Conservation (phyloP, 1,140 invertebrate genomes). For the Zeugodacus cucurbitae region DNA sequence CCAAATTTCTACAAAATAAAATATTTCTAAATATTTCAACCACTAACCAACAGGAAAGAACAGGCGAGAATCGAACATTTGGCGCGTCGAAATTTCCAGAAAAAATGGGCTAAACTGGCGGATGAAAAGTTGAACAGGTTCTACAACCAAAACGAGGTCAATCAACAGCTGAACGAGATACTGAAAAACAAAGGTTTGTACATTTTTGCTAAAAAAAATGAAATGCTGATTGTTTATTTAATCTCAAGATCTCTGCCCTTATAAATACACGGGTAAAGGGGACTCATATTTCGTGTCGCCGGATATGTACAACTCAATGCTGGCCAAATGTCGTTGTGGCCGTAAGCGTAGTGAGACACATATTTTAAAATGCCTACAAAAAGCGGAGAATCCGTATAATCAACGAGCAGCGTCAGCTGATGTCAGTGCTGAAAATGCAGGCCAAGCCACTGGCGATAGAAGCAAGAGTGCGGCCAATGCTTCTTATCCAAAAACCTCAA, state of each 20-base stretch:
- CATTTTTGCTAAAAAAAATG: neutral
- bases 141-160: slow-evolving; percentile 58
- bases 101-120: slow-evolving; percentile 53
- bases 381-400: neutral
- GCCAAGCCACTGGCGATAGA: neutral
- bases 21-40: neutral
- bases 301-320: slow-evolving; percentile 54
- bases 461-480: neutral
- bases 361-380: slow-evolving; percentile 58
- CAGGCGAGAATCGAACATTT: slow-evolving; percentile 56
- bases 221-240: neutral
- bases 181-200: slow-evolving; percentile 9
- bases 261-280: slow-evolving; percentile 52
- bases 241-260: slow-evolving; percentile 50
- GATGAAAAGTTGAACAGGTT: slow-evolving; percentile 51
- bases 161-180: slow-evolving; percentile 45
- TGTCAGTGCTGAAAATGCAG: neutral
- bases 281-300: slow-evolving; percentile 57
- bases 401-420: neutral
- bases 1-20: neutral
- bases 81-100: slow-evolving; percentile 53
- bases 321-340: slow-evolving; percentile 59
- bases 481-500: slow-evolving; percentile 55
- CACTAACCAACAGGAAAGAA: slow-evolving; percentile 51
- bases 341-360: slow-evolving; percentile 51